Conservation (phyloP, 1,140 invertebrate species). For the Melitaea cinxia region DNA sequence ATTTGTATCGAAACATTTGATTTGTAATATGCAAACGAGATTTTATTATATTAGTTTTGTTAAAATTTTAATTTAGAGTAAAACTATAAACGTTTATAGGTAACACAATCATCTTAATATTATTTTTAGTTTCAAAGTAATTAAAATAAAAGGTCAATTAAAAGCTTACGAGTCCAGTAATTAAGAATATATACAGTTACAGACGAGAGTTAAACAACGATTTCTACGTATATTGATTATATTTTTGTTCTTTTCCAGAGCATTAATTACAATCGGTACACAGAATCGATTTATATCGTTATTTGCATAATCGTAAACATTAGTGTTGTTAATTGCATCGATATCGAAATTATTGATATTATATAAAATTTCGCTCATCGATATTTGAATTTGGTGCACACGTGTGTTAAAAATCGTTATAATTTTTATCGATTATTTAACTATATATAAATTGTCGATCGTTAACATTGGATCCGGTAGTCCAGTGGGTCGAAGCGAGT, state of each 20-base stretch:
- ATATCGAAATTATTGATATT: constrained; percentile 13
- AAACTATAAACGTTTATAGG: not conserved
- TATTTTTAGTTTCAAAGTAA: constrained; percentile 8
- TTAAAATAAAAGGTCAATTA: constrained; percentile 26
- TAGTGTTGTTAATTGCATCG: constrained; percentile 31
- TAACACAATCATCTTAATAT: not conserved
- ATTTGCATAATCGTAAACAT: constrained; percentile 53
- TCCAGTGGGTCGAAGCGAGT: constrained; percentile 33
- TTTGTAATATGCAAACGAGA: too few species aligned
- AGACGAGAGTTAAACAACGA: constrained; percentile 14
- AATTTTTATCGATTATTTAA: constrained; percentile 36
- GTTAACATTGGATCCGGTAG: constrained; percentile 44
- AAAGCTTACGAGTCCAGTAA: constrained; percentile 3
- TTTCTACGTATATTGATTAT: constrained; percentile 28
- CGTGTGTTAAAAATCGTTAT: constrained; percentile 34
- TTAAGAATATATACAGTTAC: constrained; percentile 29
- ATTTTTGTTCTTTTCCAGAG: constrained; percentile 23
- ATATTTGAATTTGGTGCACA: constrained; percentile 23
- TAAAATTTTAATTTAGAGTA: not conserved
- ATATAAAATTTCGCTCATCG: constrained; percentile 38
- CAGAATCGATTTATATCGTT: constrained; percentile 52
- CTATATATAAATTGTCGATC: constrained; percentile 35
- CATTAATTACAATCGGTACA: constrained; percentile 43
- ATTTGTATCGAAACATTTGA: too few species aligned
- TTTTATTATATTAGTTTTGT: too few species aligned